Evolutionary conservation across 92 coral and sea anemone genomes (phyloP).

Genomic region (Palythoa heliodiscus): DNA sequence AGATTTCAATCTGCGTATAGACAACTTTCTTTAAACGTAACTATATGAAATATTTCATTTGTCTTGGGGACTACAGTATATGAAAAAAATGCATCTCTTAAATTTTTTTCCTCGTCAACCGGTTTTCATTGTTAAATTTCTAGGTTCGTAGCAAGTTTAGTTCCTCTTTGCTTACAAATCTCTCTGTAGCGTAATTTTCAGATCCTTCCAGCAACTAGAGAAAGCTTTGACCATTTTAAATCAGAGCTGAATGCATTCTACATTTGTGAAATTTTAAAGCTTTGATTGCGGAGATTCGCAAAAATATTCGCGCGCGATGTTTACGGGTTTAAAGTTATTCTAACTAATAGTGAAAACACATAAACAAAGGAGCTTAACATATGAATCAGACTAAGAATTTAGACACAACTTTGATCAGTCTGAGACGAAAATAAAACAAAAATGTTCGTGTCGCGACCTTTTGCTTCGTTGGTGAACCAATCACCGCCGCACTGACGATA

Average conservation of each 20-base stretch:
- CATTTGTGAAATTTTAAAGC: background rate
- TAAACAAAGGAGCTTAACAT: conserved; percentile 8
- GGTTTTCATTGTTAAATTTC: background rate
- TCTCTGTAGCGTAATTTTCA: background rate
- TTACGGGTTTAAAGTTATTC: background rate
- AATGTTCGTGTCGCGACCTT: conserved; percentile 29
- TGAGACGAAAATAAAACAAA: conserved; percentile 14
- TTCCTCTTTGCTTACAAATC: background rate
- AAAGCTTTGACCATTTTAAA: background rate
- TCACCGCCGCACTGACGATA: background rate
- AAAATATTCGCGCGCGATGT: background rate
- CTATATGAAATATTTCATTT: no score
- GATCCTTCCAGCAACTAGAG: background rate
- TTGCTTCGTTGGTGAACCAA: background rate
- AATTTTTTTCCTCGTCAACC: background rate
- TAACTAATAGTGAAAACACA: background rate
- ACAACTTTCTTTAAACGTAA: no score
- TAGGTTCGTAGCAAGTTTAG: background rate
- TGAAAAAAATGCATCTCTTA: no score
- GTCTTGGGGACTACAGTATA: no score
- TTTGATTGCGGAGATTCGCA: background rate
- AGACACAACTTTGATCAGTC: conserved; percentile 34
- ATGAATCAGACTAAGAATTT: conserved; percentile 8
- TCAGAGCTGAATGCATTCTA: background rate
- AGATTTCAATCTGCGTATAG: no score